Base-by-base conservation (phyloP, 2,888 invertebrate species). In the Acanthosoma haemorrhoidale region DNA sequence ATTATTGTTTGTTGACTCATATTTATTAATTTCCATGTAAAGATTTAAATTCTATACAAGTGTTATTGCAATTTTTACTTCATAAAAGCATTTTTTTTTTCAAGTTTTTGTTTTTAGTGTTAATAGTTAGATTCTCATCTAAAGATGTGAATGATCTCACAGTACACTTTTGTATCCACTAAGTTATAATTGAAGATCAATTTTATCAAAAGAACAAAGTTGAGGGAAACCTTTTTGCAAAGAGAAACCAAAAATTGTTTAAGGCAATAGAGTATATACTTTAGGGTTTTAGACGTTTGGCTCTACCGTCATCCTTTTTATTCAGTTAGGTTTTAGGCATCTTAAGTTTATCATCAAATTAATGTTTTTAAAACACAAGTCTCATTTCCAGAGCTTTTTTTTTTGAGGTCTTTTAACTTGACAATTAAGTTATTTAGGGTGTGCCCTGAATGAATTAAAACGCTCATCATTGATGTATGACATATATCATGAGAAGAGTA, bases 401-500 rank as follows among this genome's bases (percentile, higher is more conserved):
- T n/a, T n/a, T 25, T 51, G n/a, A 51, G 51, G 51, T 51, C n/a
- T 25, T n/a, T 25, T 21, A n/a, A 51, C 51, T 25, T 51, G 21
- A 51, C 29, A 51, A 51, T 51, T 5, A 51, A 18, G 21, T 51
- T 51, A 39, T 41, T 41, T 64, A 29, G 58, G 64, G 41, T 64
- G 64, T 64, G 64, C 39, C 41, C 38, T 67, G 31, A 34, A 21
- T 57, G 25, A 60, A 34, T 60, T 60, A 16, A 15, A 60, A 15
- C 43, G 32, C 67, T 51, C 67, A 36, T 43, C 18, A 36, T 38
- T 57, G 51, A 57, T 67, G 32, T n/a, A n/a, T 66, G 41, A 25
- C 41, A 38, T 25, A 64, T 39, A 41, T 64, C 64, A 38, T 41
- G 64, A 64, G 64, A 41, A 51, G 51, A 51, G 57, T 67, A 68